Conservation (phyloP, 1,140 invertebrate species). For the Aleiodes sp. region DNA sequence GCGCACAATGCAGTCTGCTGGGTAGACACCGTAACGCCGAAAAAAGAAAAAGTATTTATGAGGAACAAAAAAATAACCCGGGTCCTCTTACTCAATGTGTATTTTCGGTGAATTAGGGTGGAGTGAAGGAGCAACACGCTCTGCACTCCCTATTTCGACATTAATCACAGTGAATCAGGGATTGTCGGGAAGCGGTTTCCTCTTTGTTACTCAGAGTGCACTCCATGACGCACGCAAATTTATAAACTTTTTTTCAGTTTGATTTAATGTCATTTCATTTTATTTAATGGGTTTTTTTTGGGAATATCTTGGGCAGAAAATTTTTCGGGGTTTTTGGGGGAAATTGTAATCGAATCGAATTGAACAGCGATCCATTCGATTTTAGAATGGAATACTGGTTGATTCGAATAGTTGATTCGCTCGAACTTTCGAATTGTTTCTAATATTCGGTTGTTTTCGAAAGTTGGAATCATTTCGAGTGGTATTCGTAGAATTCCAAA, state of each 20-base stretch:
- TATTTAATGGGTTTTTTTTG: no score
- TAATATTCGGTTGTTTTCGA: no score
- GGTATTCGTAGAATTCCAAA: no score
- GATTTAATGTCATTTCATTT: no score
- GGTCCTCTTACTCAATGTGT: not conserved
- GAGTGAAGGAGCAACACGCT: constrained; percentile 11
- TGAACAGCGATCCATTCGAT: no score
- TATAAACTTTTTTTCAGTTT: not conserved
- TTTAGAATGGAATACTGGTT: no score
- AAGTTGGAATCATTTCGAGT: no score
- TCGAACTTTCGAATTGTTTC: no score
- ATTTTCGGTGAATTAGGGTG: not conserved
- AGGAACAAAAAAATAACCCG: constrained; percentile 6
- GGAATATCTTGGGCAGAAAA: not conserved
- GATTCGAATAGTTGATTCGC: no score
- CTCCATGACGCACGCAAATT: constrained; percentile 27
- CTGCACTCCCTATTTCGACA: not conserved
- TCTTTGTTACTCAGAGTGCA: not conserved
- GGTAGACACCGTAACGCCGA: constrained; percentile 54
- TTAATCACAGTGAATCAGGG: constrained; percentile 33
- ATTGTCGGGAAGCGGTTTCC: constrained; percentile 28
- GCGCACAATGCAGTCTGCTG: constrained; percentile 48
- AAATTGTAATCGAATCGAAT: no score
- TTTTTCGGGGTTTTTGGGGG: no score
- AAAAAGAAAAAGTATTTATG: constrained; percentile 35